Conservation (phyloP, 2,888 invertebrate species). For the Notodonta dromedarius region DNA sequence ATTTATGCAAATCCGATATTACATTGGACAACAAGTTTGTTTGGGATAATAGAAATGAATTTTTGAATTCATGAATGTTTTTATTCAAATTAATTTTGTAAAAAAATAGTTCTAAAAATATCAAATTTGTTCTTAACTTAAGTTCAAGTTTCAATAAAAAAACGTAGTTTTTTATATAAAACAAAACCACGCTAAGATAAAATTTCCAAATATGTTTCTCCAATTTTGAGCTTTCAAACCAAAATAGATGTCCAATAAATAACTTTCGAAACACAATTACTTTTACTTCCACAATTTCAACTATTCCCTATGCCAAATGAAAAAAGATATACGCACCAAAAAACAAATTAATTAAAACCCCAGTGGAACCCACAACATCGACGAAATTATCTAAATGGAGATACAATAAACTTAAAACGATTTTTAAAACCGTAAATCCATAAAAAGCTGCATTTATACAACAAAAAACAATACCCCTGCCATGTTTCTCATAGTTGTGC, state of each 20-base stretch:
- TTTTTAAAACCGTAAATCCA: slow-evolving; percentile 47
- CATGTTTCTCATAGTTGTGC: slow-evolving; percentile 75
- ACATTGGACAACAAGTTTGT: slow-evolving; percentile 28
- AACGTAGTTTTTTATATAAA: too few relatives aligned
- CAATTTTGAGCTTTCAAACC: background rate
- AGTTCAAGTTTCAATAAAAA: too few relatives aligned
- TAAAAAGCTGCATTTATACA: slow-evolving; percentile 48
- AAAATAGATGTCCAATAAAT: background rate
- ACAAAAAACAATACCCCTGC: slow-evolving; percentile 75
- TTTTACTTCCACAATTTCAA: background rate
- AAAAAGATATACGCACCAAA: slow-evolving; percentile 7
- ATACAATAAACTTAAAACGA: slow-evolving; percentile 71
- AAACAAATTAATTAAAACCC: slow-evolving; percentile 10
- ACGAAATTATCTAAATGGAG: slow-evolving; percentile 74
- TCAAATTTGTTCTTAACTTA: background rate
- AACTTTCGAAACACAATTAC: background rate
- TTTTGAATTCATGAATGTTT: slow-evolving; percentile 17
- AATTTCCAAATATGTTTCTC: background rate
- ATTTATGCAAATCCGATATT: slow-evolving; percentile 24
- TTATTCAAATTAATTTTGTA: background rate
- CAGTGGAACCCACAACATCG: slow-evolving; percentile 30
- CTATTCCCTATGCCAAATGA: background rate
- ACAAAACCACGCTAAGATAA: too few relatives aligned
- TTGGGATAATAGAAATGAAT: slow-evolving; percentile 16
- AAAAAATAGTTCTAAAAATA: background rate